Base-by-base conservation (phyloP, 2,888 invertebrate genomes). In the Leptinotarsa rubiginosa region DNA sequence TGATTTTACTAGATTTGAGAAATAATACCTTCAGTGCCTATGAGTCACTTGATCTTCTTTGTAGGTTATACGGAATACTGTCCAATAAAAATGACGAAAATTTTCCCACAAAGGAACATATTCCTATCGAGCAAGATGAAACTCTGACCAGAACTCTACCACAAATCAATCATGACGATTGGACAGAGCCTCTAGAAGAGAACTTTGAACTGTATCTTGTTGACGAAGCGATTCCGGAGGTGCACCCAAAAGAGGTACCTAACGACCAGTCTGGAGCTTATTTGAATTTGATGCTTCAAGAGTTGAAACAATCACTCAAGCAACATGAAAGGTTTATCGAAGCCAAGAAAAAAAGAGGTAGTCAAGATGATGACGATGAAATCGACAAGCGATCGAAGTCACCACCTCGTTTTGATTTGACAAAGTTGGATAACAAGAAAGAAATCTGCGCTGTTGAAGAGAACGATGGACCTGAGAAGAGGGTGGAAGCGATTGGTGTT, bases 11-110 rank as follows among this genome's bases (percentile, higher is more conserved):
- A 7, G 83, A 83, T 67, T 74, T 84, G 65, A 76, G 79, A 47
- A 77, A 77, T 47, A 81, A 83, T 52, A 80, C 82, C 10, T 79
- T 75, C 20, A 81, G 80, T 22, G 82, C 83, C 3, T 83, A 81
- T 70, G 84, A 84, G 76, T 81, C 82, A n/a, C 65, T 84, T 52
- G 83, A 84, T 70, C 75, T 84, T 4, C 77, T 84, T 13, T 82
- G 81, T 74, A 79, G 75, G 70, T 67, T 83, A 12, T 81, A 81
- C 62, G 83, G 83, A 25, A 78, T 84, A 59, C 69, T 81, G 41
- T 69, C 81, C 1, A 76, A 81, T 56, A 47, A 70, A 20, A 65
- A 75, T 62, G n/a, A 54, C 10, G 47, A 62, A 41, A 7, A 62
- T 20, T 10, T 7, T 47, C 10, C 18, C n/a, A 70, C 47, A 47